These are phyloP conservation scores for Prunella strophiata DNA, from an alignment of 2,797 vertebrate genomes.

Conservation along the genomic window DNA sequence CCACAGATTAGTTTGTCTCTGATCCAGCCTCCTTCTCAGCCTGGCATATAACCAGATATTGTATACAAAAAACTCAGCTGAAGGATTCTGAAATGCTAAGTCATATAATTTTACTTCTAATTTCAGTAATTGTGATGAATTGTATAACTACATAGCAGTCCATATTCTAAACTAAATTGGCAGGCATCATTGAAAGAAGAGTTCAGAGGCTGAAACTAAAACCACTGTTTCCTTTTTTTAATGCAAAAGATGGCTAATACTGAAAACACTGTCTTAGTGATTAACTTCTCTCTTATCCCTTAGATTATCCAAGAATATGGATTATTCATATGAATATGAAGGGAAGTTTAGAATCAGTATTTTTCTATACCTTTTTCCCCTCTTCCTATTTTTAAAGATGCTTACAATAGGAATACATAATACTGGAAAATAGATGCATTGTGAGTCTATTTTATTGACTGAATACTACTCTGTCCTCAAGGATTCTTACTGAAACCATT, in stretches of 20 bases:
- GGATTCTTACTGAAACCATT: background rate
- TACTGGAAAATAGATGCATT: background rate
- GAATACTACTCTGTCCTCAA: background rate
- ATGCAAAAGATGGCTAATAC: background rate
- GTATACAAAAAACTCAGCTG: background rate
- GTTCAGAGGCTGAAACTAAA: background rate
- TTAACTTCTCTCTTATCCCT: background rate
- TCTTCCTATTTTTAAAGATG: background rate
- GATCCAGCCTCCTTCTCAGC: background rate
- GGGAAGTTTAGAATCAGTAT: background rate
- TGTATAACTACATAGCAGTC: background rate
- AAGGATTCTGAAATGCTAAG: background rate
- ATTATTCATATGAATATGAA: background rate
- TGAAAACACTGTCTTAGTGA: background rate
- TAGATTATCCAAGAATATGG: background rate
- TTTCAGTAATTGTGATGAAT: background rate
- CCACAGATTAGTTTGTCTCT: background rate
- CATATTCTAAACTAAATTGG: background rate
- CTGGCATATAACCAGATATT: background rate
- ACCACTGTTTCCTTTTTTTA: background rate
- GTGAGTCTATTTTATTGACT: background rate
- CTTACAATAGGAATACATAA: background rate
- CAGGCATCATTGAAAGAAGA: background rate
- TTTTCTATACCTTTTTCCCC: background rate
- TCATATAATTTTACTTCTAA: background rate